Percentiles rank a stretch among this genome's conserved stretches.
These are phyloP conservation scores for Tipula lateralis DNA, from an alignment of 2,888 invertebrate genomes.

Conservation along the genomic window DNA sequence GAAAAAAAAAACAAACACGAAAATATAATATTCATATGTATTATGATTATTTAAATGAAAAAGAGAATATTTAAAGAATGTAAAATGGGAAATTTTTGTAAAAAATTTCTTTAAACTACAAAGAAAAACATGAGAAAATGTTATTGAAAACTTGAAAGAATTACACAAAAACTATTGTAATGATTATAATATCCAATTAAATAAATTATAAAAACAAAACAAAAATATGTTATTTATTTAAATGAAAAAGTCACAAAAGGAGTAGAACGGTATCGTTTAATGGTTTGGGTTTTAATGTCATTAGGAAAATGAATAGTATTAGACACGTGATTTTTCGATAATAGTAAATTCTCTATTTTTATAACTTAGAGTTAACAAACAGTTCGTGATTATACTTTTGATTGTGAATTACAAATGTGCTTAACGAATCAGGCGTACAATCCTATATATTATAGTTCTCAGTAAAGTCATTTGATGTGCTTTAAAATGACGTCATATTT, in stretches of 20 bases:
- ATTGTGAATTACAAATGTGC: no score
- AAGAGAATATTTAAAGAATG: not conserved
- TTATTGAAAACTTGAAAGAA: not conserved
- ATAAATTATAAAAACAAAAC: constrained; percentile 27
- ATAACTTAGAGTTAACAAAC: no score
- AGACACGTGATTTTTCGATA: no score
- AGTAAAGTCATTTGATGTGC: no score
- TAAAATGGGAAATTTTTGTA: constrained; percentile 2
- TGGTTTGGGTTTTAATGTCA: not conserved
- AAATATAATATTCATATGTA: constrained; percentile 12
- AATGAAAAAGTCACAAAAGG: not conserved
- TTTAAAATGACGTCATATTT: no score
- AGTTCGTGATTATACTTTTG: no score
- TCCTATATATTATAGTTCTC: no score
- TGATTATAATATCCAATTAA: constrained; percentile 29
- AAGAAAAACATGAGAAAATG: not conserved
- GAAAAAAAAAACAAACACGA: constrained; percentile 11
- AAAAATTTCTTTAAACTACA: not conserved
- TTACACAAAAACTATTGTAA: constrained; percentile 27
- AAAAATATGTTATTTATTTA: not conserved
- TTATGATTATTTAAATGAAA: not conserved
- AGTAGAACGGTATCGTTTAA: not conserved
- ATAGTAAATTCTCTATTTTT: no score
- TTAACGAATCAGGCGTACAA: no score
- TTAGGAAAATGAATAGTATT: not conserved